Base-by-base conservation (phyloP, 2,888 invertebrate genomes). In the Cantharis flavilabris region DNA sequence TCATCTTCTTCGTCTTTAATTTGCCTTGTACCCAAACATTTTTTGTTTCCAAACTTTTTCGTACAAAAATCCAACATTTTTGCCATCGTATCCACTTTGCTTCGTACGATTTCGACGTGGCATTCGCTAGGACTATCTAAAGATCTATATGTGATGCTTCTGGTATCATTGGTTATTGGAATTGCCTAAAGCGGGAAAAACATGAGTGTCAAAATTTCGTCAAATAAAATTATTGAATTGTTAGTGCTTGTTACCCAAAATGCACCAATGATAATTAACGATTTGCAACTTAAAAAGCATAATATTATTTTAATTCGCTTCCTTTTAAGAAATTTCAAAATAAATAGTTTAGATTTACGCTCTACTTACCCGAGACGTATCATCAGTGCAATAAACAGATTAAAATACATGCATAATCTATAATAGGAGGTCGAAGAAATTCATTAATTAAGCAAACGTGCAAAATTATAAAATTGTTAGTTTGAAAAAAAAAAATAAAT, bases 1-100 rank as follows among this genome's bases (percentile, higher is more conserved):
- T 99, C 99, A 86, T 98, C 97, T 86, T 97, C 97, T 88, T 98
- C 98, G 76, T 95, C 94, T 65, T 98, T 91, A 83, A 98, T 94
- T 84, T 97, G 93, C 73, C 98, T 91, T 0, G 97, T 97, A 70
- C 98, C 98, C 80, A 98, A 91, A 83, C 97, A 97, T 75, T 91
- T 92, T 83, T 94, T 94, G 69, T 92, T 90, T 9, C 92, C 91
- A 89, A 96, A 95, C 82, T 93, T 91, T 82, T 92, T 91, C 67
- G 94, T 92, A 33, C 97, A 95, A 85, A 94, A 95, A 23, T 92
- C 91, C 84, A 98, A 92, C 90, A 98, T 93, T 87, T 94, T 93
- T 85, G 95, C 95, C 91, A 97, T 92, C 30, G 96, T 94, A 84
- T 94, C 93, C 82, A 96, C 93, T 74, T 94, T 93, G 83, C 94